A percentile compares a stretch with the other conserved stretches of the same genome.
phyloP scores from a whole-genome alignment of 1,140 invertebrate species.

The Pseudomyrmex gracilis region DNA sequence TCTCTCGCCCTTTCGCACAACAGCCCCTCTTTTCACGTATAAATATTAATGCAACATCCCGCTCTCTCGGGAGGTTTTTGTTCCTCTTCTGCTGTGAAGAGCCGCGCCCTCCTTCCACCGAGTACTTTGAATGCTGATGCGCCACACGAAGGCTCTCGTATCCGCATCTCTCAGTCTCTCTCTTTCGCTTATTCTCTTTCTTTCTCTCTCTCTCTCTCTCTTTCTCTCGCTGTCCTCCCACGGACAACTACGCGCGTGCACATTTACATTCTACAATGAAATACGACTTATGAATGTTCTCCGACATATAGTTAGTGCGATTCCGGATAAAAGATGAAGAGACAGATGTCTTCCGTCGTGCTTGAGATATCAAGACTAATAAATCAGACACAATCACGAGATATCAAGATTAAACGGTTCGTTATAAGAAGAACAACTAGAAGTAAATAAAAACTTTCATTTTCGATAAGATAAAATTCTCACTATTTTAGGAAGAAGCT shows the following conservation, averaged over 20 bases:
- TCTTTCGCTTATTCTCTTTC: slow-evolving; percentile 34
- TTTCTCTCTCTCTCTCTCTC: neutral
- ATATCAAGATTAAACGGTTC: neutral
- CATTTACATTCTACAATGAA: slow-evolving; percentile 71
- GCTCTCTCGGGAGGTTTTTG: slow-evolving; percentile 84
- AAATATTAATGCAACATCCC: slow-evolving; percentile 87
- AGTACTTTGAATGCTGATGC: slow-evolving; percentile 86
- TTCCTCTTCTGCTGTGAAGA: slow-evolving; percentile 81
- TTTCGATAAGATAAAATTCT: neutral
- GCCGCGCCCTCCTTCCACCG: slow-evolving; percentile 79
- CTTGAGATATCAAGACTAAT: neutral
- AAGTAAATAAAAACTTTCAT: neutral
- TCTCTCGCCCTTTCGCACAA: slow-evolving; percentile 46
- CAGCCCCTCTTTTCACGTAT: slow-evolving; percentile 82
- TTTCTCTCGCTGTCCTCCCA: slow-evolving; percentile 26
- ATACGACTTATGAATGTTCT: slow-evolving; percentile 81
- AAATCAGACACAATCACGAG: neutral
- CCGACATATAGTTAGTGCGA: neutral
- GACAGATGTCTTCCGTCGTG: slow-evolving; percentile 11
- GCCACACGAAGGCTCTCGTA: slow-evolving; percentile 77
- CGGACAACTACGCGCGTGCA: slow-evolving; percentile 47
- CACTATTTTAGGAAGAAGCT: neutral
- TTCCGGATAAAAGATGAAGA: slow-evolving; percentile 38
- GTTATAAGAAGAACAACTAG: neutral
- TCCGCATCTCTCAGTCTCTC: slow-evolving; percentile 51